These are phyloP conservation scores for Cepaea nemoralis DNA, from an alignment of 1,140 invertebrate genomes.

Conservation along the genomic window DNA sequence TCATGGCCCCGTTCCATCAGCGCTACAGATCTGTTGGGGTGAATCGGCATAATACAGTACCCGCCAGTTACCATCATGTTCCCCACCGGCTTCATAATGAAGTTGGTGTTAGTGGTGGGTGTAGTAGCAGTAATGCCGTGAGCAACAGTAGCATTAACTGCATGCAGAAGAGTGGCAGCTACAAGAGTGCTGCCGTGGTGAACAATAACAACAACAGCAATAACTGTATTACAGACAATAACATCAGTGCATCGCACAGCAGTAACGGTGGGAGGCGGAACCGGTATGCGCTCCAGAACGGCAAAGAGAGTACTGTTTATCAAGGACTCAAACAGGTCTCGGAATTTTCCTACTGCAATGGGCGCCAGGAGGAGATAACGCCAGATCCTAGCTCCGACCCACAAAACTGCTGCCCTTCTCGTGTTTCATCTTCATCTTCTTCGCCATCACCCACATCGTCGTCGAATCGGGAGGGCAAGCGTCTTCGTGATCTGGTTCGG, in stretches of 20 bases:
- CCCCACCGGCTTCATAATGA: neutral
- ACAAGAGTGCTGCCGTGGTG: neutral
- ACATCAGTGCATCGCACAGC: neutral
- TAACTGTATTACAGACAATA: neutral
- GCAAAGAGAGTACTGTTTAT: neutral
- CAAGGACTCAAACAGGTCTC: neutral
- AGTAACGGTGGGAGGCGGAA: constrained; percentile 1
- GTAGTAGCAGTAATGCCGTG: neutral
- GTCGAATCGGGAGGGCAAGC: constrained; percentile 40
- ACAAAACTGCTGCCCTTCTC: constrained; percentile 13
- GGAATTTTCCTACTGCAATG: constrained; percentile 43
- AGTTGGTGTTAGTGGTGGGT: neutral
- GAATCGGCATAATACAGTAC: constrained; percentile 43
- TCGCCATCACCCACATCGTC: constrained; percentile 12
- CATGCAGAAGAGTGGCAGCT: neutral
- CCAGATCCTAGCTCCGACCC: neutral
- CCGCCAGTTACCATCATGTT: constrained; percentile 23
- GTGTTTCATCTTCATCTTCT: constrained; percentile 14
- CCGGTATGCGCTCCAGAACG: neutral
- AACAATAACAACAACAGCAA: constrained; percentile 22
- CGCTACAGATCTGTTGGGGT: constrained; percentile 34
- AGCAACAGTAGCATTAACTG: neutral
- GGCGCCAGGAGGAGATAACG: constrained; percentile 1
- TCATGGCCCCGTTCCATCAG: constrained; percentile 3
- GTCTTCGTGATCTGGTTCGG: constrained; percentile 56